These are phyloP conservation scores for Ginglymostoma cirratum DNA, from an alignment of 2,113 vertebrate genomes.

Conservation along the genomic window DNA sequence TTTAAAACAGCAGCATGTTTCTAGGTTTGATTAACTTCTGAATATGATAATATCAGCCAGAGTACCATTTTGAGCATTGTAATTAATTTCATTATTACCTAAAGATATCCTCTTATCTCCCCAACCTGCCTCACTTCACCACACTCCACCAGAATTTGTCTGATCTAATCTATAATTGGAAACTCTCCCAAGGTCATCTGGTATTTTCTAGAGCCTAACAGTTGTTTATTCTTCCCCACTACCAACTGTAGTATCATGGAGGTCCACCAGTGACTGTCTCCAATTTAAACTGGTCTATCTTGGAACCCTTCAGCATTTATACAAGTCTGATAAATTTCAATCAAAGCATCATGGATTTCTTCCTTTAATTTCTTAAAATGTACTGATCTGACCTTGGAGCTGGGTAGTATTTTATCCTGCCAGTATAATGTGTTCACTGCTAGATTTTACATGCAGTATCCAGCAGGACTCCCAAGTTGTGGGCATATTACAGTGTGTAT, in stretches of 20 bases:
- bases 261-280: background rate
- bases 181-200: background rate
- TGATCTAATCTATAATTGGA: background rate
- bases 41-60: background rate
- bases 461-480: background rate
- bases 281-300: background rate
- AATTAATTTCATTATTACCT: background rate
- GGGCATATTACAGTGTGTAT: background rate
- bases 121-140: background rate
- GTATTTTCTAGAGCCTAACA: background rate
- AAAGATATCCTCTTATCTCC: background rate
- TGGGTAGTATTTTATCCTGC: background rate
- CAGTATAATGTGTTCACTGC: background rate
- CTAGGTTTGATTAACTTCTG: background rate
- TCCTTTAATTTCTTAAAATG: background rate
- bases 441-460: background rate
- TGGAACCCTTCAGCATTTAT: background rate
- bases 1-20: background rate
- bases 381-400: background rate
- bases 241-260: background rate
- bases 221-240: background rate
- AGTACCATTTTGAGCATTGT: background rate
- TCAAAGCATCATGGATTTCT: background rate
- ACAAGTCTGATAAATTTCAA: too few relatives aligned
- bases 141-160: background rate